These are phyloP conservation scores for Herpetotheres cachinnans DNA, from an alignment of 2,113 vertebrate species.

Conservation along the genomic window DNA sequence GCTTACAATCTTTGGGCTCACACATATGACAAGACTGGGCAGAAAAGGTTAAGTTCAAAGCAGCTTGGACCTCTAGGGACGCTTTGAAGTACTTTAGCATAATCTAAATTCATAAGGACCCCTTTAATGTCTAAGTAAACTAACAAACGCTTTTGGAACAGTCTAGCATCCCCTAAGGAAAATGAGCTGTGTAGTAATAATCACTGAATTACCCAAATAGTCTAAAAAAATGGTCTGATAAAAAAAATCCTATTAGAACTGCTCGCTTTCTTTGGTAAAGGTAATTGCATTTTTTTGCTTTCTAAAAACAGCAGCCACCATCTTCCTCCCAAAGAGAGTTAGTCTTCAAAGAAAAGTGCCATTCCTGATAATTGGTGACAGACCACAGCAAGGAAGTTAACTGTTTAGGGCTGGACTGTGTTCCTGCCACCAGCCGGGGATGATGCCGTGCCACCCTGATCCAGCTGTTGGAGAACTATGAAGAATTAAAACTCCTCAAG, in stretches of 20 bases:
- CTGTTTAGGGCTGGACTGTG: not conserved
- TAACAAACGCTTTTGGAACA: slow-evolving; percentile 47
- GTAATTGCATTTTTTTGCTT: not conserved
- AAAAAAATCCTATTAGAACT: slow-evolving; percentile 32
- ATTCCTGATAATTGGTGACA: not conserved
- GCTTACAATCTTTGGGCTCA: slow-evolving; percentile 23
- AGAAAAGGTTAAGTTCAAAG: slow-evolving; percentile 60
- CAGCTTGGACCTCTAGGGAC: slow-evolving; percentile 44
- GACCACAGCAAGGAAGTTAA: not conserved
- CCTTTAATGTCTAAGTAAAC: slow-evolving; percentile 61
- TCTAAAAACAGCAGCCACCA: slow-evolving; percentile 1
- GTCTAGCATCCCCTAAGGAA: slow-evolving; percentile 28
- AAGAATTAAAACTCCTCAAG: not conserved
- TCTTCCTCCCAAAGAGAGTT: not conserved
- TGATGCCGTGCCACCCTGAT: fast-evolving
- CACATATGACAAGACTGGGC: slow-evolving; percentile 2
- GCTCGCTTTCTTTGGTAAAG: slow-evolving; percentile 1
- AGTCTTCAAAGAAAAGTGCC: not conserved
- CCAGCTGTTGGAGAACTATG: not conserved
- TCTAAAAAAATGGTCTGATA: slow-evolving; percentile 16
- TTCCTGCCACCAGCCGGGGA: not conserved
- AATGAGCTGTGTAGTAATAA: slow-evolving; percentile 26
- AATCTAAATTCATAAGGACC: slow-evolving; percentile 53
- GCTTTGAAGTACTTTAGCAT: slow-evolving; percentile 57
- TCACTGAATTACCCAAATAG: slow-evolving; percentile 52